Conservation (phyloP, 1,140 invertebrate species). For the Subanguina moxae region DNA sequence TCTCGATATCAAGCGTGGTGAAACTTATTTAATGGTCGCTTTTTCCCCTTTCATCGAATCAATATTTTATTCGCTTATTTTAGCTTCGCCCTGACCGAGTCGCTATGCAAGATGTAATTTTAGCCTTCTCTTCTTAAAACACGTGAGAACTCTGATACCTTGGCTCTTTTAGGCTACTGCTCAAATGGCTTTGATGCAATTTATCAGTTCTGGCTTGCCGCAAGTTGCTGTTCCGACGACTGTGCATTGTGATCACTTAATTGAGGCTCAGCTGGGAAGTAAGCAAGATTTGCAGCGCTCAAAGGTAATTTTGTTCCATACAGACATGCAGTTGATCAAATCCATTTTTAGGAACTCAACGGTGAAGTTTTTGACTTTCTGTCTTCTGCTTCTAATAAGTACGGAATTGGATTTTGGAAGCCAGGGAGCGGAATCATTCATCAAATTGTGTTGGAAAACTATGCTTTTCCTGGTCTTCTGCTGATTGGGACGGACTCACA, state of each 20-base stretch:
- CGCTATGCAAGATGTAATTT: conserved; percentile 89
- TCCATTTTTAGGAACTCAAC: conserved; percentile 71
- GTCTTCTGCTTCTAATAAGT: conserved; percentile 87
- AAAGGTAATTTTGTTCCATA: conserved; percentile 64
- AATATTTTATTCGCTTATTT: too few relatives aligned
- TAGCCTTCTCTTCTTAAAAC: conserved; percentile 97
- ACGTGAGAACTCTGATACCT: conserved; percentile 97
- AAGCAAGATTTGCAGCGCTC: conserved; percentile 83
- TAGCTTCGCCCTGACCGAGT: conserved; percentile 90
- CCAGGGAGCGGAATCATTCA: conserved; percentile 99
- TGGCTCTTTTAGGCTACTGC: too few relatives aligned
- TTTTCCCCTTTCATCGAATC: too few relatives aligned
- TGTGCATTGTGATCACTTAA: conserved; percentile 99
- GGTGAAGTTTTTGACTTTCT: conserved; percentile 96
- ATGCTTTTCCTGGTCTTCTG: conserved; percentile 91
- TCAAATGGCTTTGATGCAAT: too few relatives aligned
- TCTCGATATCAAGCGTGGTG: too few relatives aligned
- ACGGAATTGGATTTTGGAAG: conserved; percentile 99
- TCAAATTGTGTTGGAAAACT: conserved; percentile 97
- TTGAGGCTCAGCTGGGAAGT: conserved; percentile 89
- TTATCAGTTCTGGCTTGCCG: too few relatives aligned
- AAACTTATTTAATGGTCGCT: too few relatives aligned
- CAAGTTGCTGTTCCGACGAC: too few relatives aligned
- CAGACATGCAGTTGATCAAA: background rate
- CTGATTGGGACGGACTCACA: conserved; percentile 97